A percentile compares a stretch with the other conserved stretches of the same genome.
These are phyloP conservation scores for Cotesia glomerata DNA, from an alignment of 1,140 invertebrate genomes.

Conservation along the genomic window DNA sequence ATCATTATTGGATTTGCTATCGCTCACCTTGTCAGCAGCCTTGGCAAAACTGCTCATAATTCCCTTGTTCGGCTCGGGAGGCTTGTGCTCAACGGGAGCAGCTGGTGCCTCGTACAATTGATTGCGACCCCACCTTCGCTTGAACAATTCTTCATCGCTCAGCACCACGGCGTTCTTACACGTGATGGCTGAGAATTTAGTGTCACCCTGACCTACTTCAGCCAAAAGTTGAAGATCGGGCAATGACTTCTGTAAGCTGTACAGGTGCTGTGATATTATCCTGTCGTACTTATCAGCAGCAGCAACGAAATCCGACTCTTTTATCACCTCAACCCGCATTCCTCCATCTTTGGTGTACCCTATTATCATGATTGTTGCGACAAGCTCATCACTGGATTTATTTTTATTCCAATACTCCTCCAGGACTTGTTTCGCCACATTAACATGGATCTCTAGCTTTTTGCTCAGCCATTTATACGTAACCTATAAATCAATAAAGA, in stretches of 20 bases:
- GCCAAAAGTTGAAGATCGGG: conserved; percentile 49
- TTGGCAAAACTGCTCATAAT: not conserved
- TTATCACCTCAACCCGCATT: conserved; percentile 54
- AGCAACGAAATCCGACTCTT: conserved; percentile 41
- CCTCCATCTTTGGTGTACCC: conserved; percentile 49
- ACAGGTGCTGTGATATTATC: conserved; percentile 57
- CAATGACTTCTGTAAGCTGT: conserved; percentile 57
- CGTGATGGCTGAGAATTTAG: conserved; percentile 53
- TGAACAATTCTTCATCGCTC: conserved; percentile 44
- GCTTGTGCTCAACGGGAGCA: not conserved
- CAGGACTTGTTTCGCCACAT: conserved; percentile 55
- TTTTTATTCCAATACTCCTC: conserved; percentile 49
- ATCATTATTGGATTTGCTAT: conserved; percentile 12
- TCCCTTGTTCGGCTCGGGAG: not conserved
- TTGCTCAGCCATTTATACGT: conserved; percentile 62
- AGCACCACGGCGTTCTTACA: conserved; percentile 45
- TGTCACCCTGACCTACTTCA: conserved; percentile 44
- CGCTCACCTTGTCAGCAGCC: conserved; percentile 7
- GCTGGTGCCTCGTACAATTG: not conserved
- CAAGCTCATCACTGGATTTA: conserved; percentile 40
- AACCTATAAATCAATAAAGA: conserved; percentile 44
- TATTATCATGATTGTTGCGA: conserved; percentile 53
- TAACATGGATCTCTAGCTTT: conserved; percentile 55
- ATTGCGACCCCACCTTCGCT: conserved; percentile 25
- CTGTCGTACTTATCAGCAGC: conserved; percentile 51